Evolutionary conservation across 2,888 invertebrate species (phyloP), one percentile per base, ranked within the genome.

Genomic region (Rhabditophanes sp.): DNA sequence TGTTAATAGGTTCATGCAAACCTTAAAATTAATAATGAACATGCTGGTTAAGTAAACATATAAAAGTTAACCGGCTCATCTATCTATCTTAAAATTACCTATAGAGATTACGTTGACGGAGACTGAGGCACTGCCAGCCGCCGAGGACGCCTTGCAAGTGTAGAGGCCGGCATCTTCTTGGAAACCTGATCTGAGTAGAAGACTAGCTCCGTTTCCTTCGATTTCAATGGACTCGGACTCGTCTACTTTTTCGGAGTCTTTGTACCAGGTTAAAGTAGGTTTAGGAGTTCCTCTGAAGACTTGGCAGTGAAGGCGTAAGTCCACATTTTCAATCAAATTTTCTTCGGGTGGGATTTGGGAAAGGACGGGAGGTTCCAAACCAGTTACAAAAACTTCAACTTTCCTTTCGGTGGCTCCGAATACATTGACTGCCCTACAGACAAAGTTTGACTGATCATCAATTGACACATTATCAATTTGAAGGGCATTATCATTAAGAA

Each of bases 61-160:
- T 30, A 28, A 19, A 19, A 15, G 15, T 2, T 12, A 3, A n/a
- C 26, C 17, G 27, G 26, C 9, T 17, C 21, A 11, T 17, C 18
- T 14, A 26, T 12, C 31, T 17, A 4, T 7, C 11, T 20, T 16
- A 21, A 31, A 53, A 64, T 60, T 51, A 72, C 72, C 69, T 41
- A 68, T 64, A 5, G 72, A 65, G 30, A 63, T 57, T 2, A 73
- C 64, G 19, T 62, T 44, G 41, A 68, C 68, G 28, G 64, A 55
- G 17, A 68, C 62, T 11, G 70, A 68, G 1, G 71, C 66, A 1
- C 66, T 64, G 1, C 78, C 78, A 1, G 74, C 76, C 28, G 66
- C 65, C 56, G 75, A 78, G n/a, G 55, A 61, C 0, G 76, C 76
- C 9, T 69, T 66, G 46, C 78, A 78, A 0, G 70, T 71, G 55